Base-by-base conservation (phyloP, 2,797 vertebrate genomes). In the Pogonophryne albipinna region DNA sequence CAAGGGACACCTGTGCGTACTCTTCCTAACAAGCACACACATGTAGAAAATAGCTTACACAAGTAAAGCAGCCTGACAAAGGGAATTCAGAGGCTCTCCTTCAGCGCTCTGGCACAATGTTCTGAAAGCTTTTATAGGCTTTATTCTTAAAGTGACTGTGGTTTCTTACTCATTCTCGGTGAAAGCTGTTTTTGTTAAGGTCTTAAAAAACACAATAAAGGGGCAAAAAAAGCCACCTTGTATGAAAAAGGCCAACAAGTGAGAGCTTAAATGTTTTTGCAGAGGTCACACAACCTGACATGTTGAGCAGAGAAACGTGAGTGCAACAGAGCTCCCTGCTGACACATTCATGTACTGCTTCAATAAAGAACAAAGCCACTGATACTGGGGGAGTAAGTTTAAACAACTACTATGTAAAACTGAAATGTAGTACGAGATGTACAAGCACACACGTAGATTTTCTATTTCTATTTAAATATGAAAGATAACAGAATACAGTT, bases 241-340 rank as follows among this genome's bases (percentile, higher is more conserved):
- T 51, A 31, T 10, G 6, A 52, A 55, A 20, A 27, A 6, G 11
- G 19, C 3, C 34, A 59, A 10, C 10, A 15, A 62, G 52, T 51
- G 20, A 11, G 10, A 4, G 3, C 14, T 23, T 19, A 5, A 11
- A 9, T 20, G 19, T 15, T 46, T 44, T 66, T 74, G 41, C 20
- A n/a, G 38, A 71, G 46, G 16, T 64, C 61, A 61, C 49, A 44
- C 2, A 11, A 41, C 4, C 27, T 38, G 2, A 57, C 41, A 44
- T 15, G 51, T 11, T 62, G 14, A 55, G 44, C 55, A 38, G 57
- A 52, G 13, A 53, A 13, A 31, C 16, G 27, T 12, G 15, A 75
- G 64, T 27, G 68, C 74, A 85, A 72, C 78, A 79, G 80, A 69
- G 80, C 78, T 58, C 82, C 61, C 78, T 80, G 6, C 74, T 79